These are phyloP conservation scores for Apogon hyalosoma DNA, from an alignment of 2,797 vertebrate species.

Conservation along the genomic window DNA sequence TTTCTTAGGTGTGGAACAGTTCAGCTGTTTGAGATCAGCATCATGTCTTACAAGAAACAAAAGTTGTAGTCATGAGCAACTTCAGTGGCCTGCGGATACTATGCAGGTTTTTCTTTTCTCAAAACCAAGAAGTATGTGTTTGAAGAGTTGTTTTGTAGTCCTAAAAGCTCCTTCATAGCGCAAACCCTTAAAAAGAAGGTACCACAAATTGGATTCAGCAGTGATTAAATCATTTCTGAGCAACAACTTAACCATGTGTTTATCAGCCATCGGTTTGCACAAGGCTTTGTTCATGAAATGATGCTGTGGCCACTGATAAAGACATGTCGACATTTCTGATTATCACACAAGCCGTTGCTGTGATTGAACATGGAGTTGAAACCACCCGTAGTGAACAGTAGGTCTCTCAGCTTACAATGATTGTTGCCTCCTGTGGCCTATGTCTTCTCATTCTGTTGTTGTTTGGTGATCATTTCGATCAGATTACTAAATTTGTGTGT, in stretches of 20 bases:
- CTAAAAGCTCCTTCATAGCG: neutral
- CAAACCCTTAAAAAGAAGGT: conserved; percentile 15
- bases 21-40: conserved; percentile 11
- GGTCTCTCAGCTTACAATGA: conserved; percentile 2
- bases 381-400: neutral
- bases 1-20: neutral
- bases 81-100: neutral
- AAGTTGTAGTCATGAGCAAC: neutral
- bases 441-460: conserved; percentile 13
- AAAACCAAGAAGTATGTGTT: neutral
- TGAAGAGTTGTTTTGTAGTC: neutral
- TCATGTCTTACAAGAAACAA: conserved; percentile 2
- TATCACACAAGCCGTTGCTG: conserved; percentile 4
- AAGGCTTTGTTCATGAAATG: conserved; percentile 24
- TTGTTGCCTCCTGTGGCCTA: neutral
- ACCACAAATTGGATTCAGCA: conserved; percentile 16
- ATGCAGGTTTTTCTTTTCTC: neutral
- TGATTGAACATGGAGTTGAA: neutral
- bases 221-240: conserved; percentile 34
- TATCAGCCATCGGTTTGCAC: conserved; percentile 16
- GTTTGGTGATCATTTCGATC: conserved; percentile 9
- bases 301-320: neutral
- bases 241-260: conserved; percentile 15
- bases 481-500: conserved; percentile 23
- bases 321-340: conserved; percentile 11